Conservation (phyloP, 2,888 invertebrate species). For the Tinea pellionella region DNA sequence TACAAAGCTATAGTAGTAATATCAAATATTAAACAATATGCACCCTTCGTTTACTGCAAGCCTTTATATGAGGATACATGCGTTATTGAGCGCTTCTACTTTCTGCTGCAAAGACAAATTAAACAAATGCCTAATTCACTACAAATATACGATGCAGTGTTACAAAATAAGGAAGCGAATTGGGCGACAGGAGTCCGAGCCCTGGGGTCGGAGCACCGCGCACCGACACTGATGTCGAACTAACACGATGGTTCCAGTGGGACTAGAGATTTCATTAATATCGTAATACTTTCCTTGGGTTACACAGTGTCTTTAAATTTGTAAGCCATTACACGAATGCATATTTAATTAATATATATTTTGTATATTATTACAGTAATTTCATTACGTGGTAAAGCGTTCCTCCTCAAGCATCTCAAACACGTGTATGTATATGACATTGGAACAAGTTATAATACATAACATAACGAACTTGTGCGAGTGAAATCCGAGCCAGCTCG, state of each 20-base stretch:
- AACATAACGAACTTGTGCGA: constrained; percentile 25
- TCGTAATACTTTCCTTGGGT: constrained; percentile 70
- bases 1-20: constrained; percentile 77
- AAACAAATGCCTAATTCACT: constrained; percentile 66
- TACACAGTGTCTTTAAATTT: constrained; percentile 71
- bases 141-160: constrained; percentile 60
- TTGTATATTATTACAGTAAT: constrained; percentile 69
- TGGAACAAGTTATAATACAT: constrained; percentile 14
- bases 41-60: constrained; percentile 70
- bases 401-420: constrained; percentile 57
- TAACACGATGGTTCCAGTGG: constrained; percentile 70
- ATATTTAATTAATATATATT: constrained; percentile 58
- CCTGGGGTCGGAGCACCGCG: constrained; percentile 10
- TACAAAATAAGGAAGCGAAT: constrained; percentile 54
- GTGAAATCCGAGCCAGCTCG: constrained; percentile 14
- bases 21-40: constrained; percentile 70
- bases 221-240: constrained; percentile 26
- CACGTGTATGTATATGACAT: too few species aligned
- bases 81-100: constrained; percentile 68
- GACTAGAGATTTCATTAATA: constrained; percentile 76
- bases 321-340: constrained; percentile 74
- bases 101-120: constrained; percentile 58
- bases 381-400: constrained; percentile 67
- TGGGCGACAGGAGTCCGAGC: constrained; percentile 15
- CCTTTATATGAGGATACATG: constrained; percentile 63